Evolutionary conservation across 2,797 vertebrate genomes (phyloP).

Genomic region (Anguilla marmorata): DNA sequence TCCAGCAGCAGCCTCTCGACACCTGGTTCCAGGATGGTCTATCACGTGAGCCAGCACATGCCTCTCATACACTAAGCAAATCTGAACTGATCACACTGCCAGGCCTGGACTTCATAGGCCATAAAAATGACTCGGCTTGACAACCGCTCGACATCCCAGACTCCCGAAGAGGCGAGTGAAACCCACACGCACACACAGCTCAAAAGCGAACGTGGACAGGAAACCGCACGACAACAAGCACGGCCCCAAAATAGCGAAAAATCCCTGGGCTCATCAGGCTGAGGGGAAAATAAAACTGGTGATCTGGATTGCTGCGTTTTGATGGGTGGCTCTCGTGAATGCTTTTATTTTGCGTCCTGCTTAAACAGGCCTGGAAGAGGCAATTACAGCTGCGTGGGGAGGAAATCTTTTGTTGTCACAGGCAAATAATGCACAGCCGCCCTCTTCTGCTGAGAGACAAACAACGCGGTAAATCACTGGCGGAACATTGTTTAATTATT

Average conservation of each 20-base stretch:
- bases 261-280: not conserved
- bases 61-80: not conserved
- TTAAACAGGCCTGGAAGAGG: slow-evolving; percentile 13
- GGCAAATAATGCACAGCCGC: slow-evolving; percentile 1
- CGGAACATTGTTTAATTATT: slow-evolving; percentile 16
- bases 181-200: not conserved
- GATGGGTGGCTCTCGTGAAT: not conserved
- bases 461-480: slow-evolving; percentile 5
- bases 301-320: not conserved
- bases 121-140: not conserved
- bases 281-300: not conserved
- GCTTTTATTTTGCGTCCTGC: not conserved
- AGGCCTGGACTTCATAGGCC: not conserved
- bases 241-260: not conserved
- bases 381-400: not conserved
- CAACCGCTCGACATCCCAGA: not conserved
- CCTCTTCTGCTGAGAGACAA: not conserved
- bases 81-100: not conserved
- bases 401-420: slow-evolving; percentile 13
- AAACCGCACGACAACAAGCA: not conserved
- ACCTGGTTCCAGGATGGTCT: not conserved
- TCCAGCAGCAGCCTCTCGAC: not conserved
- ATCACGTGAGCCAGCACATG: not conserved
- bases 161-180: not conserved
- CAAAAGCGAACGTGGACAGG: not conserved